phyloP scores from a whole-genome alignment of 2,797 vertebrate genomes.

The Chelon labrosus region DNA sequence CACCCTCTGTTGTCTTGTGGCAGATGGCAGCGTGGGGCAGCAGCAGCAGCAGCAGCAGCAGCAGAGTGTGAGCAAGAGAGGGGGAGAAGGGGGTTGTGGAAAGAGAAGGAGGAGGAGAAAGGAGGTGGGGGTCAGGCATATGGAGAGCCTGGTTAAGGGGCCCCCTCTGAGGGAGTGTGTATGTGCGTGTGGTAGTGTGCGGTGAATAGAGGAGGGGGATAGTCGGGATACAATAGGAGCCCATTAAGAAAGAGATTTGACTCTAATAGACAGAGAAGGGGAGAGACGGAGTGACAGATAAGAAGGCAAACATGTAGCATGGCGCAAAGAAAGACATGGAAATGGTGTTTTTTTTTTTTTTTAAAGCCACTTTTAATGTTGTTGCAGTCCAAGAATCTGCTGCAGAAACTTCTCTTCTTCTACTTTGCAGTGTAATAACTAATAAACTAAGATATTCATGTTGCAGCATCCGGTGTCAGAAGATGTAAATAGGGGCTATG shows the following conservation, averaged over 20 bases:
- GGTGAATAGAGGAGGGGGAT: conserved; percentile 76
- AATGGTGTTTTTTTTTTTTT: conserved; percentile 36
- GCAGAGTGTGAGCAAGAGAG: conserved; percentile 90
- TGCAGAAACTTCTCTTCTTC: conserved; percentile 10
- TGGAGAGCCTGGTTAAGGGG: conserved; percentile 99
- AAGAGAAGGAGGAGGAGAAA: conserved; percentile 92
- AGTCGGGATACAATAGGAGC: conserved; percentile 85
- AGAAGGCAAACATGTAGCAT: conserved; percentile 63
- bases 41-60: conserved; percentile 71
- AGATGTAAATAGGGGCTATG: background rate
- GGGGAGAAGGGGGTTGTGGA: conserved; percentile 93
- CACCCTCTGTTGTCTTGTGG: conserved; percentile 89
- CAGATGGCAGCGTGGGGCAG: conserved; percentile 95
- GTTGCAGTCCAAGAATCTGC: conserved; percentile 9
- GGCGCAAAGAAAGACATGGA: conserved; percentile 56
- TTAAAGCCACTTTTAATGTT: background rate
- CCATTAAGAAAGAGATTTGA: conserved; percentile 88
- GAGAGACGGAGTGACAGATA: conserved; percentile 67
- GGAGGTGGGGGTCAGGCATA: conserved; percentile 91
- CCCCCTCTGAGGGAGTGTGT: conserved; percentile 87
- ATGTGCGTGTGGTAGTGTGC: conserved; percentile 76
- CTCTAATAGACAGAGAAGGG: conserved; percentile 81
- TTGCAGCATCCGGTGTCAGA: background rate
- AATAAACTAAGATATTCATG: conserved; percentile 6
- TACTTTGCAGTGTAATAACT: background rate